These are phyloP conservation scores for Scomber scombrus DNA, from an alignment of 2,113 vertebrate species.

Conservation along the genomic window DNA sequence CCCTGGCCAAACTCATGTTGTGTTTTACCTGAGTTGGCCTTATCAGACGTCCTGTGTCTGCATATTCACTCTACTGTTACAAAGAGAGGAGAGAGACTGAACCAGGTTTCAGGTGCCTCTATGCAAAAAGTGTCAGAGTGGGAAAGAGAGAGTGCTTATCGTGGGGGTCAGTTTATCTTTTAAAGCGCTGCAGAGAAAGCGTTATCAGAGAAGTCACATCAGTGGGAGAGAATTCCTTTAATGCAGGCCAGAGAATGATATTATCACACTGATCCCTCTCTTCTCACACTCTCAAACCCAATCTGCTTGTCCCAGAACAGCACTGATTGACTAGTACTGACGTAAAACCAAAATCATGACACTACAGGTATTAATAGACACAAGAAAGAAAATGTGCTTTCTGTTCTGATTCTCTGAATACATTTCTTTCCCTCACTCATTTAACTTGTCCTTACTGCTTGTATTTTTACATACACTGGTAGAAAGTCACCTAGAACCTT, in stretches of 20 bases:
- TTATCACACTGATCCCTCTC: conserved; percentile 68
- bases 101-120: conserved; percentile 50
- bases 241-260: conserved; percentile 38
- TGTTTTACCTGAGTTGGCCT: conserved; percentile 67
- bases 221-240: conserved; percentile 56
- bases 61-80: conserved; percentile 35
- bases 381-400: conserved; percentile 5
- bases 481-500: background rate
- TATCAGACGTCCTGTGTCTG: conserved; percentile 64
- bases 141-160: conserved; percentile 47
- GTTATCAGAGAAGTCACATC: conserved; percentile 52
- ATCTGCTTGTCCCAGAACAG: conserved; percentile 16
- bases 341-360: conserved; percentile 37
- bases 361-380: conserved; percentile 20
- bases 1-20: conserved; percentile 51
- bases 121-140: conserved; percentile 47
- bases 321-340: conserved; percentile 54
- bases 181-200: conserved; percentile 49
- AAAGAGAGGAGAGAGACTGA: conserved; percentile 28
- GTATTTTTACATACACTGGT: background rate
- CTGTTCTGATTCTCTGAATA: conserved; percentile 14
- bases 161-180: conserved; percentile 54
- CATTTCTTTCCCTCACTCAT: background rate
- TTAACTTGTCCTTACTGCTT: background rate
- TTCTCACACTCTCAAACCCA: conserved; percentile 43